Conservation (phyloP, 2,888 invertebrate species). For the Brachyptera risi region DNA sequence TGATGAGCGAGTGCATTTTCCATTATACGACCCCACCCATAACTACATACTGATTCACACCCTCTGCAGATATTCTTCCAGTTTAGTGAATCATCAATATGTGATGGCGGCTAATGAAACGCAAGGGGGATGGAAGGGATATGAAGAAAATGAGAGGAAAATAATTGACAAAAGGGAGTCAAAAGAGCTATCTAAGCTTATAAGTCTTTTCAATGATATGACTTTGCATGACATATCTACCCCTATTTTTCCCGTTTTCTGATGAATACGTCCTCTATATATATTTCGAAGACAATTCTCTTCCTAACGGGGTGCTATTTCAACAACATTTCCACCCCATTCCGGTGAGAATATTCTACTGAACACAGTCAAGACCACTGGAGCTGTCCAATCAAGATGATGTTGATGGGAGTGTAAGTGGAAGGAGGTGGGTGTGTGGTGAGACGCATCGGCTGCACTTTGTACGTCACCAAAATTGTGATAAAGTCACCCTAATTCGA, state of each 20-base stretch:
- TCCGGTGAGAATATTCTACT: neutral
- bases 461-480: slow-evolving; percentile 18
- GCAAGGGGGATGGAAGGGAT: slow-evolving; percentile 1
- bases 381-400: slow-evolving; percentile 11
- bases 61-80: neutral
- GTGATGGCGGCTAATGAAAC: slow-evolving; percentile 21
- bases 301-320: slow-evolving; percentile 1
- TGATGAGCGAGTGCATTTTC: neutral
- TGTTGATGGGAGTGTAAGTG: neutral
- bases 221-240: neutral
- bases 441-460: too few relatives aligned
- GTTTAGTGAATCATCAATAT: slow-evolving; percentile 24
- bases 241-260: slow-evolving; percentile 11
- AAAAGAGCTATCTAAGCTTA: slow-evolving; percentile 9
- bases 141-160: slow-evolving; percentile 24
- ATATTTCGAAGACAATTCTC: slow-evolving; percentile 9
- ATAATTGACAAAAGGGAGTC: slow-evolving; percentile 26
- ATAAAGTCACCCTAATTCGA: slow-evolving; percentile 25
- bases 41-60: slow-evolving; percentile 3
- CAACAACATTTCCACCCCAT: neutral
- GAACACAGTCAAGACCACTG: too few relatives aligned
- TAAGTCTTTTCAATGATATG: neutral
- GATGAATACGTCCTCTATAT: slow-evolving; percentile 6
- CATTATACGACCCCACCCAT: neutral
- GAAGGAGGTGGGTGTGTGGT: neutral